Evolutionary conservation across 2,888 invertebrate species (phyloP).

Genomic region (Eulithis testata): DNA sequence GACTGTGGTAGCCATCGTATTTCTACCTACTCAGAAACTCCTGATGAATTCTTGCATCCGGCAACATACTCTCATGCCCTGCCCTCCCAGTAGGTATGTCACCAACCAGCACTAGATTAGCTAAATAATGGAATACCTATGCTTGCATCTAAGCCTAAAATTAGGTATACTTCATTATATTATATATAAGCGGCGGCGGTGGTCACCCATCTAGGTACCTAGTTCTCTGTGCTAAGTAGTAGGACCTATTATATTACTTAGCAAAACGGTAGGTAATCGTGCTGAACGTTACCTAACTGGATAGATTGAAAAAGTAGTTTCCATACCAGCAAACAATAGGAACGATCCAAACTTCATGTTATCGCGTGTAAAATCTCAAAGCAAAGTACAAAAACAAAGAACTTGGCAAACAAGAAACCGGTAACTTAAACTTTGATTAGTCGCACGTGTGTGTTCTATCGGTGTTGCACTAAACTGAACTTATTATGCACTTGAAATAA

Average conservation of each 20-base stretch:
- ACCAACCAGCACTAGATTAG: no score
- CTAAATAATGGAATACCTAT: no score
- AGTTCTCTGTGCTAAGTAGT: background rate
- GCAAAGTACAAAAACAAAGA: background rate
- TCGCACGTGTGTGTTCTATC: conserved; percentile 41
- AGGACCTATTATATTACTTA: no score
- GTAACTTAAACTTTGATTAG: conserved; percentile 23
- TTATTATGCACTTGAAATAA: conserved; percentile 61
- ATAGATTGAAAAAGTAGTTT: background rate
- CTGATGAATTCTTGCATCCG: no score
- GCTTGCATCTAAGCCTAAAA: no score
- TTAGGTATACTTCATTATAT: no score
- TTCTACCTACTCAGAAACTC: no score
- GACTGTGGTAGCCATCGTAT: no score
- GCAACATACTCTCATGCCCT: no score
- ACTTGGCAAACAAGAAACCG: conserved; percentile 4
- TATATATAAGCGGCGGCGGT: no score
- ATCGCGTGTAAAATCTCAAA: conserved; percentile 3
- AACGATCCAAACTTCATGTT: conserved; percentile 46
- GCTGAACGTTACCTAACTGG: background rate
- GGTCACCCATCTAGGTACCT: background rate
- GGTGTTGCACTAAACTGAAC: conserved; percentile 59
- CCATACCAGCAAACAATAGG: conserved; percentile 48
- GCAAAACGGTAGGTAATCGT: no score
- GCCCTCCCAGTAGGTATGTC: no score